phyloP scores from a whole-genome alignment of 1,140 invertebrate species.

The Pseudomyrmex dendroicus region DNA sequence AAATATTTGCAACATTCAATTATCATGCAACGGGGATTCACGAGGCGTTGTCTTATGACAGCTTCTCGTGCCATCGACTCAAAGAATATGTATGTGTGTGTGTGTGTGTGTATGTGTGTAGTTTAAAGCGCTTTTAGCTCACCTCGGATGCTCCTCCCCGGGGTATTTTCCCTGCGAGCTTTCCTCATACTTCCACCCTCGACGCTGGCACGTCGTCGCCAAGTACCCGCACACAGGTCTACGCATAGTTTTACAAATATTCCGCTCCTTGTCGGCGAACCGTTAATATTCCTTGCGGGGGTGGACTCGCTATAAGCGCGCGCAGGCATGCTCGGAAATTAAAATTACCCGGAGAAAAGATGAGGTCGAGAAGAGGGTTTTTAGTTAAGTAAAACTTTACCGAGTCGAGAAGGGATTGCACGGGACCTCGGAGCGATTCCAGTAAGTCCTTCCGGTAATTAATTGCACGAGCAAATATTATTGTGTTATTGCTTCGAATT shows the following conservation, averaged over 20 bases:
- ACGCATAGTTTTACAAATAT: slow-evolving; percentile 84
- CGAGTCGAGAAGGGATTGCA: not conserved
- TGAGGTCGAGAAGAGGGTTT: slow-evolving; percentile 5
- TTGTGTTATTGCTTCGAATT: not conserved
- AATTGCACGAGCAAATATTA: not conserved
- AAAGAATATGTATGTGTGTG: slow-evolving; percentile 24
- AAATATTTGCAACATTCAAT: slow-evolving; percentile 54
- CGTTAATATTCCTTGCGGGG: slow-evolving; percentile 75
- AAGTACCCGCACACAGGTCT: slow-evolving; percentile 73
- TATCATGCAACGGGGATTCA: slow-evolving; percentile 17
- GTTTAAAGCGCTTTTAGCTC: slow-evolving; percentile 80
- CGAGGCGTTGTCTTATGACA: not conserved
- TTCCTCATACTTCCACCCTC: slow-evolving; percentile 77
- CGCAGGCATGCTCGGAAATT: slow-evolving; percentile 64
- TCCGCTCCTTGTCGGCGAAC: slow-evolving; percentile 75
- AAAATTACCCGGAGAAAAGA: slow-evolving; percentile 68
- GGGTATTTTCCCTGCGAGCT: slow-evolving; percentile 80
- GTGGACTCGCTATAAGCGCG: slow-evolving; percentile 18
- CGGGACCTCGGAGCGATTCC: not conserved
- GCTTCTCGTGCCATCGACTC: slow-evolving; percentile 51
- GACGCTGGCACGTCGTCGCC: slow-evolving; percentile 71
- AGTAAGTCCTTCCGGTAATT: not conserved
- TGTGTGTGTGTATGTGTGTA: slow-evolving; percentile 49
- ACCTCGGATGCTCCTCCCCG: slow-evolving; percentile 70
- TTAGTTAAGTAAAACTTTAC: not conserved